Percentiles rank a stretch among this genome's conserved stretches.
These are phyloP conservation scores for Semaprochilodus insignis DNA, from an alignment of 2,797 vertebrate species.

Conservation along the genomic window DNA sequence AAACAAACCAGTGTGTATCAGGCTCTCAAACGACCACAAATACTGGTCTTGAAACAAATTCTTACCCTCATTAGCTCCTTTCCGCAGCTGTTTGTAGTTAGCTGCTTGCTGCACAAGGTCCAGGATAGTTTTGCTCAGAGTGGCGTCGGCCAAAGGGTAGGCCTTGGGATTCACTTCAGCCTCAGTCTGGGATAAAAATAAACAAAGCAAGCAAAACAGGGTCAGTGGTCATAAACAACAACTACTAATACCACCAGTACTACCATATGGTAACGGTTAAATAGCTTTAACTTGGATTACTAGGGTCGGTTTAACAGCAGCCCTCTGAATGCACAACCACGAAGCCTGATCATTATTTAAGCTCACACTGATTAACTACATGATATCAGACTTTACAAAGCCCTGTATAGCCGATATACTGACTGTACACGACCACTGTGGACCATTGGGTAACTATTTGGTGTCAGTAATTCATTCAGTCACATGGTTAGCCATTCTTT, in stretches of 20 bases:
- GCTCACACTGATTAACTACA: background rate
- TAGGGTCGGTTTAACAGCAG: background rate
- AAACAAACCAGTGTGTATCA: background rate
- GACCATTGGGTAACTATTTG: background rate
- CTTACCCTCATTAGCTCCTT: slow-evolving; percentile 97
- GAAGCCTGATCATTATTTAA: background rate
- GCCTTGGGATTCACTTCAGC: slow-evolving; percentile 96
- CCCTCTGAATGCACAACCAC: background rate
- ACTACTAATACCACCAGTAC: background rate
- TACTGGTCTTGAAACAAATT: background rate
- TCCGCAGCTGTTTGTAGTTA: slow-evolving; percentile 97
- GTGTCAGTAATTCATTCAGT: background rate
- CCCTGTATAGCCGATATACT: no score
- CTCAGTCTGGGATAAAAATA: slow-evolving; percentile 79
- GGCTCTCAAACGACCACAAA: background rate
- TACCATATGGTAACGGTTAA: background rate
- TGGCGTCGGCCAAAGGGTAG: slow-evolving; percentile 95
- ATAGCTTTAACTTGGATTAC: background rate
- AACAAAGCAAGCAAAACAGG: background rate
- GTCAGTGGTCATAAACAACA: background rate
- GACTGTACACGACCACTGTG: background rate
- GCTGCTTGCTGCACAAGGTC: slow-evolving; percentile 96
- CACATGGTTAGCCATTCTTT: background rate
- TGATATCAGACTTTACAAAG: no score
- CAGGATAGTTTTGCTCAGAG: slow-evolving; percentile 93